Evolutionary conservation across 2,113 vertebrate species (phyloP), one percentile per base, ranked within the genome.

Genomic region (Haliaeetus leucogaster): DNA sequence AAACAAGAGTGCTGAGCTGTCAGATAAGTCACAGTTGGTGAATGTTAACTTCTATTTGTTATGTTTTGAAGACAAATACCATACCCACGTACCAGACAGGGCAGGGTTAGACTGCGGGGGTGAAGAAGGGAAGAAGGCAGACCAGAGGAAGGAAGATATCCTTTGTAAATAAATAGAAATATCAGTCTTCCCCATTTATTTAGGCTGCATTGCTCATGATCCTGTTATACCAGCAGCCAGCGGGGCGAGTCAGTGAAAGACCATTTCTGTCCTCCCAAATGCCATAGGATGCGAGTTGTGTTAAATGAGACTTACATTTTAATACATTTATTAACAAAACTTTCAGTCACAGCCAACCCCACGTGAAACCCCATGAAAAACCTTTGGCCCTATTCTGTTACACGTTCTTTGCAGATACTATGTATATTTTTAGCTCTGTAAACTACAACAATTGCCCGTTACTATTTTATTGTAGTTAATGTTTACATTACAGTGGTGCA

Each of bases 91-190:
- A 94, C 92, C 91, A 96, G 97, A 96, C 81, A 95, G 82, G 95
- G 93, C 95, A 94, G 85, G 95, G 94, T 96, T 95, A 95, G 93
- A 97, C 89, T 97, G 88, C 38, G 92, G 97, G 93, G 67, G 88
- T 93, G 96, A 97, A 94, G 85, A 85, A 82, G 92, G 88, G 93
- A 97, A 74, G 95, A 89, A 94, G 73, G 77, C 94, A 96, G 94
- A 91, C 89, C 94, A 97, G 61, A 97, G 96, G 97, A 97, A 97
- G 96, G 94, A 95, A 97, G 96, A 92, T 94, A 94, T 89, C 81
- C 80, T 95, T 76, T 95, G 73, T 94, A 97, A 96, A 96, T 96
- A 97, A 97, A 97, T 82, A 97, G 73, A 95, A 63, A 87, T 25
- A 63, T 95, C 76, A 88, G 73, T 87, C 62, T 90, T 89, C 45